These are phyloP conservation scores for Zeuzera pyrina DNA, from an alignment of 2,888 invertebrate genomes.

Conservation along the genomic window DNA sequence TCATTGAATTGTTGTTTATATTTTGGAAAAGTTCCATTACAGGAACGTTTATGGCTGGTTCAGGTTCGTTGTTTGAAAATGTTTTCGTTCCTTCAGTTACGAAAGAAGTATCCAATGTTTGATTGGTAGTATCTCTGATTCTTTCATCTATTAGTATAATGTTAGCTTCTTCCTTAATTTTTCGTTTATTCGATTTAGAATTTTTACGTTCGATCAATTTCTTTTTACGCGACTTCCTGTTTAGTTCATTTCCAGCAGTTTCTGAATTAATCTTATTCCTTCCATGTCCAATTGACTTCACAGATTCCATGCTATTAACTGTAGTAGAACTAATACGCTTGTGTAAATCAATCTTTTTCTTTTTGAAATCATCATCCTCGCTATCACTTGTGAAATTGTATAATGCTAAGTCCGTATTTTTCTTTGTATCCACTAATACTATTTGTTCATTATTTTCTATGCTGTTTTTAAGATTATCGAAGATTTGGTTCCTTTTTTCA, in stretches of 20 bases:
- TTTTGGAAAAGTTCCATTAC: slow-evolving; percentile 31
- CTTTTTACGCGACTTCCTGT: slow-evolving; percentile 13
- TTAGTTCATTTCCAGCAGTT: slow-evolving; percentile 17
- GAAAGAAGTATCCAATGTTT: slow-evolving; percentile 37
- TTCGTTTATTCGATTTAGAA: slow-evolving; percentile 8
- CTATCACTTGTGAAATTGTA: slow-evolving; percentile 54
- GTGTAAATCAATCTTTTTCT: slow-evolving; percentile 24
- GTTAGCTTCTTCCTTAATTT: slow-evolving; percentile 11
- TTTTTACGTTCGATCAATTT: slow-evolving; percentile 18
- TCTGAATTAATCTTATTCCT: slow-evolving; percentile 18
- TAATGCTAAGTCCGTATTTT: slow-evolving; percentile 20
- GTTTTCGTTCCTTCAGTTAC: slow-evolving; percentile 18
- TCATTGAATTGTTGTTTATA: slow-evolving; percentile 4
- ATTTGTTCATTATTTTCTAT: slow-evolving; percentile 28
- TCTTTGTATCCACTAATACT: slow-evolving; percentile 8
- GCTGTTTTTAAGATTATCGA: slow-evolving; percentile 40
- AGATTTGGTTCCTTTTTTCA: slow-evolving; percentile 33
- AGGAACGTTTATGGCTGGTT: slow-evolving; percentile 21
- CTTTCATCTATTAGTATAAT: slow-evolving; percentile 36
- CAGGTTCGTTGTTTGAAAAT: slow-evolving; percentile 17
- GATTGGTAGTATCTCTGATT: slow-evolving; percentile 32
- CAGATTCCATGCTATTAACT: slow-evolving; percentile 22
- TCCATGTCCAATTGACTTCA: slow-evolving; percentile 15
- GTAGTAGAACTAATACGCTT: slow-evolving; percentile 26
- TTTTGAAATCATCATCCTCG: slow-evolving; percentile 45